These are phyloP conservation scores for Serrognathus titanus DNA, from an alignment of 2,888 invertebrate genomes.

Conservation along the genomic window DNA sequence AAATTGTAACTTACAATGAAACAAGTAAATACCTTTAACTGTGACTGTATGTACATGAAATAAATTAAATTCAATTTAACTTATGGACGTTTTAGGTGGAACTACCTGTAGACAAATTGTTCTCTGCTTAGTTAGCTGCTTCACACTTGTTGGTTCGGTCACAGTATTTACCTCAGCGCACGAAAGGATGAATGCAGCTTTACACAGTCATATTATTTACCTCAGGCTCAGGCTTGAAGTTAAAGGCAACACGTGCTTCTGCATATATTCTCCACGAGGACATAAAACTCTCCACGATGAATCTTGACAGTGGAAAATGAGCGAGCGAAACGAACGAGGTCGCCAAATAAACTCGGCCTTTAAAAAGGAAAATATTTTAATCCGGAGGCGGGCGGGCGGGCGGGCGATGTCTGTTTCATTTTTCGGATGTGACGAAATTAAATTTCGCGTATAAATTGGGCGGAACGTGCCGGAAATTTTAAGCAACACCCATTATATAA, in stretches of 20 bases:
- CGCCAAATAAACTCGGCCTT: not conserved
- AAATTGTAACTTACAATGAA: no score
- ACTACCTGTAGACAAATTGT: no score
- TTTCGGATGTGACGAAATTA: conserved; percentile 8
- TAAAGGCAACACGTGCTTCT: no score
- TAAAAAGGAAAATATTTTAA: conserved; percentile 2
- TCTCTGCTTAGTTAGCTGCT: not conserved
- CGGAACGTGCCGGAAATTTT: conserved; percentile 11
- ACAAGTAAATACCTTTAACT: no score
- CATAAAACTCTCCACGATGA: not conserved
- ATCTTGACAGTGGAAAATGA: not conserved
- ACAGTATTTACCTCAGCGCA: not conserved
- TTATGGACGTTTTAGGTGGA: no score
- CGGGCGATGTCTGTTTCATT: no score
- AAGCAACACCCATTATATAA: not conserved
- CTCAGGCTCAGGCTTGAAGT: no score
- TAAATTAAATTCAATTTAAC: no score
- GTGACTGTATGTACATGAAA: no score
- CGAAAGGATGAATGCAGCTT: no score
- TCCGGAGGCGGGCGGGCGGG: not conserved
- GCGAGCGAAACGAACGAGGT: not conserved
- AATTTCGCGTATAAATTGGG: conserved; percentile 13
- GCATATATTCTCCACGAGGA: no score
- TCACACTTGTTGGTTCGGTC: conserved; percentile 11
- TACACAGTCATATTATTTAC: no score